Evolutionary conservation across 1,140 invertebrate genomes (phyloP).

Genomic region (Cotesia vestalis): DNA sequence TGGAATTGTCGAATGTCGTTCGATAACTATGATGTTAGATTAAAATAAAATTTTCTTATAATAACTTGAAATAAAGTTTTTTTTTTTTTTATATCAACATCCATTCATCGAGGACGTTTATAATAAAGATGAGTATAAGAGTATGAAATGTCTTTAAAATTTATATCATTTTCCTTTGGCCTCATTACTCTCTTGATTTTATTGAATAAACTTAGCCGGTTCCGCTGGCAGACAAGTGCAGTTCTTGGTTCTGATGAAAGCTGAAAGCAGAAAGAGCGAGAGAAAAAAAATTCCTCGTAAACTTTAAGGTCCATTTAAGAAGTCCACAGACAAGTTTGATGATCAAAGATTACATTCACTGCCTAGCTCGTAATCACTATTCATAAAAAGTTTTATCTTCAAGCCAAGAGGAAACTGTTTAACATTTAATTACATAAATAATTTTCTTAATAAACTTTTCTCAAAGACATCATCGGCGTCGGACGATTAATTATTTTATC

Average conservation of each 20-base stretch:
- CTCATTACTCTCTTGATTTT: constrained; percentile 15
- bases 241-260: not conserved
- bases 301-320: constrained; percentile 2
- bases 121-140: not conserved
- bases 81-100: not conserved
- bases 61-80: not conserved
- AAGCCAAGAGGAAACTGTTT: not conserved
- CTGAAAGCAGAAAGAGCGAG: no score
- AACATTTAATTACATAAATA: no score
- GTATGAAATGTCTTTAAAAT: not conserved
- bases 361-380: not conserved
- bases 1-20: no score
- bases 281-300: constrained; percentile 1
- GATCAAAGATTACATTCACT: not conserved
- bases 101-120: not conserved
- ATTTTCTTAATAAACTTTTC: no score
- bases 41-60: not conserved
- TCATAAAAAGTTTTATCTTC: not conserved
- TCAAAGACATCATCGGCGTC: no score
- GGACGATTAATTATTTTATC: no score
- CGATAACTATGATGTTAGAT: no score
- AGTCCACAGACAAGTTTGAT: not conserved
- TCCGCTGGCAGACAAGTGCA: no score
- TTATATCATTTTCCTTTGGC: not conserved
- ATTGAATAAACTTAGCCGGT: constrained; percentile 13